A percentile compares a stretch with the other conserved stretches of the same genome.
phyloP scores from a whole-genome alignment of 2,888 invertebrate genomes.

The Epistrophe grossulariae region DNA sequence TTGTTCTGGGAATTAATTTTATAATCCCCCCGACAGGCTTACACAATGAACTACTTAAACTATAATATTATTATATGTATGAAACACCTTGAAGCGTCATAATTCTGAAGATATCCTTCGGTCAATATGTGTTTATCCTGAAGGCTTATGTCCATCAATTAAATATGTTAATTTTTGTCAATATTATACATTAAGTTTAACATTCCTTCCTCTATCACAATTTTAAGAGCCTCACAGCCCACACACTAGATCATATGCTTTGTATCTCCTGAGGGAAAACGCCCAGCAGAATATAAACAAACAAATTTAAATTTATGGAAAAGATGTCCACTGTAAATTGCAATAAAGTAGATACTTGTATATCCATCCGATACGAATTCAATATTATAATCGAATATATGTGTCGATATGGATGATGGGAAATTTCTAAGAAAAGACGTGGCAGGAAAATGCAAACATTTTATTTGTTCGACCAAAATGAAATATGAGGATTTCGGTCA shows the following conservation, averaged over 20 bases:
- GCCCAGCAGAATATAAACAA: neutral
- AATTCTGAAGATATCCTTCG: neutral
- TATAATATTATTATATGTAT: neutral
- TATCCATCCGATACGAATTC: conserved; percentile 24
- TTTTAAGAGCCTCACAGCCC: neutral
- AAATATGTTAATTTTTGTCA: conserved; percentile 28
- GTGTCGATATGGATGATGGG: neutral
- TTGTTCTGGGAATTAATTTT: conserved; percentile 45
- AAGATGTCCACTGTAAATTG: conserved; percentile 28
- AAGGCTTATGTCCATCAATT: conserved; percentile 48
- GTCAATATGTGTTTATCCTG: conserved; percentile 30
- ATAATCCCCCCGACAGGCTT: conserved; percentile 43
- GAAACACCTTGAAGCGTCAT: conserved; percentile 14
- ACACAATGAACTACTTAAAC: conserved; percentile 40
- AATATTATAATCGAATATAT: conserved; percentile 27
- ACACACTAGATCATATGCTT: neutral
- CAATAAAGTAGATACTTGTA: neutral
- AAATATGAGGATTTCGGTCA: neutral
- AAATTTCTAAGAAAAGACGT: conserved; percentile 12
- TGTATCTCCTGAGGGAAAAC: neutral
- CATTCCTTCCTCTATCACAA: neutral
- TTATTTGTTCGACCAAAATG: conserved; percentile 9
- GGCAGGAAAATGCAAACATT: conserved; percentile 22
- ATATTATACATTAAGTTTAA: conserved; percentile 11
- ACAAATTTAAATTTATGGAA: conserved; percentile 10